phyloP scores from a whole-genome alignment of 2,797 vertebrate genomes.

The Pogonophryne albipinna region DNA sequence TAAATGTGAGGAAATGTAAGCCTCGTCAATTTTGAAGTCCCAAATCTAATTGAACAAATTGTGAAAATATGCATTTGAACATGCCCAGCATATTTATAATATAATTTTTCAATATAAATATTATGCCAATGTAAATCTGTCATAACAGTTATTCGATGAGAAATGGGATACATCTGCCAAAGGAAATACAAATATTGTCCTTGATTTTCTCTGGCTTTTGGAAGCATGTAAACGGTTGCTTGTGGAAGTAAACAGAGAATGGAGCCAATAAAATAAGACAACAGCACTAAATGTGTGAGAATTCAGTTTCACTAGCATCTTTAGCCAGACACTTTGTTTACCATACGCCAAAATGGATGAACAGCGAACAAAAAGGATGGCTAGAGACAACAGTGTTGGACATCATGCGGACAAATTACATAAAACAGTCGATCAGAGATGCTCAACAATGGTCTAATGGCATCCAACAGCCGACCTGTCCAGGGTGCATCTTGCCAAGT shows the following conservation, averaged over 20 bases:
- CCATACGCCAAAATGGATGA: background rate
- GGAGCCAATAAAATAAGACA: background rate
- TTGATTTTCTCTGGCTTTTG: background rate
- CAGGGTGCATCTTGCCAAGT: background rate
- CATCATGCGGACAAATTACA: background rate
- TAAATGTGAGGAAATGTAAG: background rate
- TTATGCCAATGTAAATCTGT: background rate
- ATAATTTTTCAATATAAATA: background rate
- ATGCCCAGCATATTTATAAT: background rate
- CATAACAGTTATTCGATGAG: background rate
- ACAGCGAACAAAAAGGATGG: background rate
- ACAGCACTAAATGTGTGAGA: background rate
- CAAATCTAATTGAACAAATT: background rate
- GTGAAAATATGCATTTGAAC: background rate
- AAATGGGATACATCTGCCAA: background rate
- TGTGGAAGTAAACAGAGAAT: background rate
- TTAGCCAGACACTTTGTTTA: constrained; percentile 4
- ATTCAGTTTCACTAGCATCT: background rate
- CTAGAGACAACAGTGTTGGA: background rate
- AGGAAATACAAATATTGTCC: background rate
- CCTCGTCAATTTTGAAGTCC: background rate
- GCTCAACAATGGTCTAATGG: background rate
- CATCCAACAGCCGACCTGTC: background rate
- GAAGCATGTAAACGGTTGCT: background rate
- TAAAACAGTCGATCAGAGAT: background rate